Conservation (phyloP, 2,113 vertebrate species). For the Amia ocellicauda region DNA sequence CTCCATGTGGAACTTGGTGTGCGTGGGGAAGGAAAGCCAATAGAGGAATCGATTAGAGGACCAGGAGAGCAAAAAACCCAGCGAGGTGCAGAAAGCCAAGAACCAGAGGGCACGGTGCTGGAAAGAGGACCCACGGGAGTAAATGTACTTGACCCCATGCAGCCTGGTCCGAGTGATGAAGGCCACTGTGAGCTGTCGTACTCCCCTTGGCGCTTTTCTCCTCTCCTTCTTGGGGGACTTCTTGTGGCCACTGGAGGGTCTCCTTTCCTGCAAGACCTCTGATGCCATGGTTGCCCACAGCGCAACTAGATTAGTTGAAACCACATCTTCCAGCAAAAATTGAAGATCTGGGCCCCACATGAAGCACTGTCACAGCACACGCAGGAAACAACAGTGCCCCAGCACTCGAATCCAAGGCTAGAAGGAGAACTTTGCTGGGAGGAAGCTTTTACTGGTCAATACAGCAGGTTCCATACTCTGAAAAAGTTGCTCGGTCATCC, state of each 20-base stretch:
- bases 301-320: constrained; percentile 57
- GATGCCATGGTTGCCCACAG: constrained; percentile 69
- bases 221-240: constrained; percentile 1
- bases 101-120: constrained; percentile 84
- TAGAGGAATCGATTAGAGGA: constrained; percentile 90
- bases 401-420: constrained; percentile 50
- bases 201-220: not conserved
- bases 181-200: constrained; percentile 44
- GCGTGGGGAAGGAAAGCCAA: constrained; percentile 91
- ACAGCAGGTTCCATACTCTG: not conserved
- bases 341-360: constrained; percentile 65
- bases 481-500: constrained; percentile 47
- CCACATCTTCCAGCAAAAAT: constrained; percentile 67
- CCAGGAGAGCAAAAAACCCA: constrained; percentile 89
- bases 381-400: constrained; percentile 36
- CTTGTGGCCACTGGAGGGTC: constrained; percentile 44
- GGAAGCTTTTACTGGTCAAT: too few species aligned
- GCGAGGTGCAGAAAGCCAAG: constrained; percentile 83
- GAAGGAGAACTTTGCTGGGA: not conserved
- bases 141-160: constrained; percentile 84
- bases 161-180: constrained; percentile 74
- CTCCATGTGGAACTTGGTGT: constrained; percentile 86
- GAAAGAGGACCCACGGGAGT: constrained; percentile 67
- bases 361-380: constrained; percentile 57
- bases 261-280: constrained; percentile 57